These are phyloP conservation scores for Oncorhynchus clarkii DNA, from an alignment of 2,113 vertebrate species.

Conservation along the genomic window DNA sequence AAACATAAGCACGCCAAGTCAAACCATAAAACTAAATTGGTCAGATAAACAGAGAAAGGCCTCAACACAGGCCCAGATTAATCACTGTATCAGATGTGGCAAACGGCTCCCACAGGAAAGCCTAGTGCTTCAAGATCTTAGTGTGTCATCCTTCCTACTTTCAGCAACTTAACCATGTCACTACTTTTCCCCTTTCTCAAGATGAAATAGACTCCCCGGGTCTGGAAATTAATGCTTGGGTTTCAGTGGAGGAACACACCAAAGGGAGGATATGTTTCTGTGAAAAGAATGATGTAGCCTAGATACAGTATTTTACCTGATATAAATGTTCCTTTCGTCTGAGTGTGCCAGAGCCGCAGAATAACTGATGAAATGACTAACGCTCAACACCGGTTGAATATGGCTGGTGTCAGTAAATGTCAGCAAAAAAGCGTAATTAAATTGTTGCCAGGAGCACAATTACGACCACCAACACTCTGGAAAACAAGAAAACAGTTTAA, in stretches of 20 bases:
- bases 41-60: slow-evolving; percentile 19
- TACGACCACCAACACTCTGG: too few species aligned
- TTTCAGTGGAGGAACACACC: background rate
- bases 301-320: background rate
- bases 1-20: slow-evolving; percentile 47
- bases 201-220: background rate
- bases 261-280: background rate
- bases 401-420: too few species aligned
- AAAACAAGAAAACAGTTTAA: too few species aligned
- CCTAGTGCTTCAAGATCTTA: background rate
- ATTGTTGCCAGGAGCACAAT: too few species aligned
- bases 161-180: slow-evolving; percentile 36
- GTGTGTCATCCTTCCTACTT: slow-evolving; percentile 33
- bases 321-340: background rate
- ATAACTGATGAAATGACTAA: too few species aligned
- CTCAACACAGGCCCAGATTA: slow-evolving; percentile 35
- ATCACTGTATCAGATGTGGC: slow-evolving; percentile 56
- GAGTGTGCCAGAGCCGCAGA: too few species aligned
- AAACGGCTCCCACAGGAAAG: slow-evolving; percentile 22
- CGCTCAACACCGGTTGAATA: too few species aligned
- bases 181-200: background rate
- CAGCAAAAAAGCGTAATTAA: too few species aligned
- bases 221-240: background rate
- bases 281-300: background rate
- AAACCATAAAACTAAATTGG: slow-evolving; percentile 54